A percentile compares a stretch with the other conserved stretches of the same genome.
These are phyloP conservation scores for Ophioninae sp. DNA, from an alignment of 2,888 invertebrate species.

Conservation along the genomic window DNA sequence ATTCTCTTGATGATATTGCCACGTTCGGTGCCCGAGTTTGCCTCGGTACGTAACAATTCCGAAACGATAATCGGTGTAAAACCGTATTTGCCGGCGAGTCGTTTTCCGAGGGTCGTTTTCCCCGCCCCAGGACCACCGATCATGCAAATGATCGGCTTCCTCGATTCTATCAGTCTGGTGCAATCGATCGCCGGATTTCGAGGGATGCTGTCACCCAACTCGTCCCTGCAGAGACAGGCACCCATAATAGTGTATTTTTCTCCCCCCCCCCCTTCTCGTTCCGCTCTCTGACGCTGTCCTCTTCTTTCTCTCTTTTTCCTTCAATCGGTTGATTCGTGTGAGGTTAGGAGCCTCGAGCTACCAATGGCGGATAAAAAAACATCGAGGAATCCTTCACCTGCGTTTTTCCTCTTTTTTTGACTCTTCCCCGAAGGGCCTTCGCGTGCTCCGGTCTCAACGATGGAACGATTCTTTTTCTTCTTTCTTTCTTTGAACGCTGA, in stretches of 20 bases:
- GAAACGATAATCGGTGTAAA: constrained; percentile 62
- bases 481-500: neutral
- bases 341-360: neutral
- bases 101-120: constrained; percentile 65
- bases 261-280: neutral
- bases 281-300: neutral
- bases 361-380: neutral
- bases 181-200: constrained; percentile 57
- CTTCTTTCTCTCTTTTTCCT: neutral
- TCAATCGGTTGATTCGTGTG: neutral
- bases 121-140: constrained; percentile 68
- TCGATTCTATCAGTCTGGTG: constrained; percentile 15
- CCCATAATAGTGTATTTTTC: constrained; percentile 41
- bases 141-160: constrained; percentile 68
- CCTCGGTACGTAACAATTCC: constrained; percentile 66
- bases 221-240: constrained; percentile 46
- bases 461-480: neutral
- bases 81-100: constrained; percentile 65
- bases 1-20: constrained; percentile 61
- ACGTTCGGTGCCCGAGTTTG: constrained; percentile 51
- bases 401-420: neutral
- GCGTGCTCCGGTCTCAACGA: neutral
- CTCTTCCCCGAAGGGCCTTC: neutral
- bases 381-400: neutral
- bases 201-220: constrained; percentile 53